Conservation (phyloP, 2,797 vertebrate species). For the Gambusia yucatana region DNA sequence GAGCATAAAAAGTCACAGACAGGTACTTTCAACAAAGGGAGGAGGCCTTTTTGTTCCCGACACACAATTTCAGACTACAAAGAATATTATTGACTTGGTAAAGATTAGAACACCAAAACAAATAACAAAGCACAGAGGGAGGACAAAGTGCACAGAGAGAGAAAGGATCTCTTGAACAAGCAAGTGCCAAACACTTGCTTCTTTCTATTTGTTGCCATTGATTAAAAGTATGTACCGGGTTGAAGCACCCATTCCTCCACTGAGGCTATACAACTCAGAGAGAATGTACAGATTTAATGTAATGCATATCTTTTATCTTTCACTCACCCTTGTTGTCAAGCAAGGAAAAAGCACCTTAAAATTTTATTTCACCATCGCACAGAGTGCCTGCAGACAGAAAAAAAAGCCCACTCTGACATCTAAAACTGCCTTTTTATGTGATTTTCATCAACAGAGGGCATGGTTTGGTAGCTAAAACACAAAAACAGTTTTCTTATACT, state of each 20-base stretch:
- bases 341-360: constrained; percentile 6
- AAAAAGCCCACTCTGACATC: constrained; percentile 19
- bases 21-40: constrained; percentile 84
- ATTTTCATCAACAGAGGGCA: constrained; percentile 59
- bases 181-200: constrained; percentile 63
- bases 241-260: constrained; percentile 51
- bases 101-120: constrained; percentile 88
- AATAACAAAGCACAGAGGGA: constrained; percentile 82
- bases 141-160: constrained; percentile 81
- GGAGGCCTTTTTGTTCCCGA: constrained; percentile 77
- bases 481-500: constrained; percentile 60
- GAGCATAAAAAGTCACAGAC: constrained; percentile 84
- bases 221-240: constrained; percentile 78
- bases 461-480: constrained; percentile 45
- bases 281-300: constrained; percentile 61
- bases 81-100: constrained; percentile 88
- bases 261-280: constrained; percentile 44
- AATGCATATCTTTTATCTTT: constrained; percentile 64
- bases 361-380: constrained; percentile 25
- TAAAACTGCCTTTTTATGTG: constrained; percentile 35
- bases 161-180: constrained; percentile 75
- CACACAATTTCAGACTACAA: constrained; percentile 87
- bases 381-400: constrained; percentile 26
- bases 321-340: constrained; percentile 53
- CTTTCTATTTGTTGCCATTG: constrained; percentile 79